Evolutionary conservation across 2,113 vertebrate species (phyloP).

Genomic region (Natator depressus): DNA sequence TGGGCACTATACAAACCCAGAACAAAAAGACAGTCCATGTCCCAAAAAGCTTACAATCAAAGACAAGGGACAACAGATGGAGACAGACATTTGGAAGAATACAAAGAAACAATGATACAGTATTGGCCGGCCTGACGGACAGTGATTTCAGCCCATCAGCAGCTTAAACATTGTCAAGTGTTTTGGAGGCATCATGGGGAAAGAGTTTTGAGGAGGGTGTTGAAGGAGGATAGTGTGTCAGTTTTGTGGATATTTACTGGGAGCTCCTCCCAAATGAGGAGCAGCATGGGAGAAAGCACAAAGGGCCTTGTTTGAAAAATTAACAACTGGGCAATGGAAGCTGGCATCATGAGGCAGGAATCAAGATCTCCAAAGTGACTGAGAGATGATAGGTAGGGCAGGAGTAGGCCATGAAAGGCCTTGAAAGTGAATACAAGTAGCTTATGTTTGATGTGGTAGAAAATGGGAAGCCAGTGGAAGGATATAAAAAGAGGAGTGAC

Average conservation of each 20-base stretch:
- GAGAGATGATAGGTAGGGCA: background rate
- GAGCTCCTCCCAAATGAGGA: background rate
- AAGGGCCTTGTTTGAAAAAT: background rate
- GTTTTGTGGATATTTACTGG: background rate
- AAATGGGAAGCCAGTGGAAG: no score
- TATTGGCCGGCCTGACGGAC: background rate
- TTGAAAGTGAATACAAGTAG: background rate
- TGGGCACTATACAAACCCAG: background rate
- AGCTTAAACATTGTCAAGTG: background rate
- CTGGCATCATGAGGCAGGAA: background rate
- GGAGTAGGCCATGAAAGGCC: background rate
- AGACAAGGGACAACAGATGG: background rate
- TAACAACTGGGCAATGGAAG: background rate
- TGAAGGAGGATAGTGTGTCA: background rate
- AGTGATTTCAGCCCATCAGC: background rate
- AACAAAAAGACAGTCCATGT: background rate
- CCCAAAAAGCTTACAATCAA: background rate
- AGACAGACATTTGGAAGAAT: background rate
- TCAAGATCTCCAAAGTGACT: background rate
- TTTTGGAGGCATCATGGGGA: background rate
- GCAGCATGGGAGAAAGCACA: background rate
- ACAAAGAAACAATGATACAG: background rate
- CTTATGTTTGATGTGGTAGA: background rate
- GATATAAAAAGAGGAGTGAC: background rate
- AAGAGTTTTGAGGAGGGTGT: background rate